A percentile compares a stretch with the other conserved stretches of the same genome.
phyloP scores from a whole-genome alignment of 2,888 invertebrate species.

The Aleiodes leptofemur region DNA sequence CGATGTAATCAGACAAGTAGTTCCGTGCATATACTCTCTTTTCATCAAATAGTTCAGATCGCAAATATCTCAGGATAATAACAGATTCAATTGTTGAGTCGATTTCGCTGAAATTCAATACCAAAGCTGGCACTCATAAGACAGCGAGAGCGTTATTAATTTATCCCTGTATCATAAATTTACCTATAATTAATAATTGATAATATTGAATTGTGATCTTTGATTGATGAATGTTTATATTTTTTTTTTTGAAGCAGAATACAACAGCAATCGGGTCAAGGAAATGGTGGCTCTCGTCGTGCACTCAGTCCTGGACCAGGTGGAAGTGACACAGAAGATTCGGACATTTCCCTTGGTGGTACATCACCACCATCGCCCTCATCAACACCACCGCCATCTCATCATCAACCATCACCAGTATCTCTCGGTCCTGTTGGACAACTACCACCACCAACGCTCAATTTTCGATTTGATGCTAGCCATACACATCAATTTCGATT shows the following conservation, averaged over 20 bases:
- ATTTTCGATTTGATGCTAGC: conserved; percentile 72
- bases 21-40: no score
- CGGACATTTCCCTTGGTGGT: conserved; percentile 72
- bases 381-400: conserved; percentile 67
- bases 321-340: conserved; percentile 72
- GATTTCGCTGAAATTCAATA: no score
- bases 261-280: conserved; percentile 73
- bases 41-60: no score
- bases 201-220: not conserved
- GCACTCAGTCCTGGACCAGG: conserved; percentile 71
- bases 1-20: no score
- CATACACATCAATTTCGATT: conserved; percentile 71
- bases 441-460: conserved; percentile 69
- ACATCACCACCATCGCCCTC: conserved; percentile 72
- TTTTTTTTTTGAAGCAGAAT: conserved; percentile 64
- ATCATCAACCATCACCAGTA: conserved; percentile 70
- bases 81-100: no score
- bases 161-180: no score
- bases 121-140: no score
- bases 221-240: not conserved
- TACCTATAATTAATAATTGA: no score
- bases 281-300: conserved; percentile 67
- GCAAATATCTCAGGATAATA: no score
- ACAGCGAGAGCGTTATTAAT: no score
- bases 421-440: conserved; percentile 70